phyloP scores from a whole-genome alignment of 2,797 vertebrate species.

The Sebastes vulpes region DNA sequence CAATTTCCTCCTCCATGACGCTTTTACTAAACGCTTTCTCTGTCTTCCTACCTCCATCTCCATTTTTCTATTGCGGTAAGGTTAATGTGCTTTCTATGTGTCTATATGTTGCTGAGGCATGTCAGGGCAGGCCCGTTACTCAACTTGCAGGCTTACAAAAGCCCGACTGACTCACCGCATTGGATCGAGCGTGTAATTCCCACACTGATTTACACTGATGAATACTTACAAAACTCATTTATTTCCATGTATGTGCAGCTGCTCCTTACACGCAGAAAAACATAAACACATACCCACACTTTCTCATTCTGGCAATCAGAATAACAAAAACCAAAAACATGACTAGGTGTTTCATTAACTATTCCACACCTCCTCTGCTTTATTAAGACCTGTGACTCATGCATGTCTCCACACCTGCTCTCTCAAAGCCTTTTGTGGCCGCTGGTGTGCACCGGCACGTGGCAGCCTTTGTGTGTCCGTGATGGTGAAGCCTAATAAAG shows the following conservation, averaged over 20 bases:
- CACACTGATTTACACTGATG: not conserved
- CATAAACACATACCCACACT: not conserved
- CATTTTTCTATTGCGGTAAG: constrained; percentile 14
- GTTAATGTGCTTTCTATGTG: constrained; percentile 31
- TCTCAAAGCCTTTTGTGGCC: constrained; percentile 4
- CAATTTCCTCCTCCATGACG: not conserved
- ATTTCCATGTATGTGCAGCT: not conserved
- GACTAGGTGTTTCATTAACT: constrained; percentile 68
- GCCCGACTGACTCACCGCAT: constrained; percentile 51
- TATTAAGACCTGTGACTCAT: constrained; percentile 60
- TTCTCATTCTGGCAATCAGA: not conserved
- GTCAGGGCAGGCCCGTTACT: constrained; percentile 42
- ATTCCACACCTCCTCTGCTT: constrained; percentile 47
- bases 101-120: constrained; percentile 35
- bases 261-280: not conserved
- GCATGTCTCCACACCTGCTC: constrained; percentile 33
- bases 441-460: constrained; percentile 1
- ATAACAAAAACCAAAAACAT: not conserved
- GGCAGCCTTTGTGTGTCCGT: constrained; percentile 3
- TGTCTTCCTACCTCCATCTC: not conserved
- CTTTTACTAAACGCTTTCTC: constrained; percentile 25
- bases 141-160: constrained; percentile 17
- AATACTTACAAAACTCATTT: not conserved
- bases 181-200: constrained; percentile 5
- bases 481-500: not conserved